These are phyloP conservation scores for Bimastos eiseni DNA, from an alignment of 2,888 invertebrate genomes.

Conservation along the genomic window DNA sequence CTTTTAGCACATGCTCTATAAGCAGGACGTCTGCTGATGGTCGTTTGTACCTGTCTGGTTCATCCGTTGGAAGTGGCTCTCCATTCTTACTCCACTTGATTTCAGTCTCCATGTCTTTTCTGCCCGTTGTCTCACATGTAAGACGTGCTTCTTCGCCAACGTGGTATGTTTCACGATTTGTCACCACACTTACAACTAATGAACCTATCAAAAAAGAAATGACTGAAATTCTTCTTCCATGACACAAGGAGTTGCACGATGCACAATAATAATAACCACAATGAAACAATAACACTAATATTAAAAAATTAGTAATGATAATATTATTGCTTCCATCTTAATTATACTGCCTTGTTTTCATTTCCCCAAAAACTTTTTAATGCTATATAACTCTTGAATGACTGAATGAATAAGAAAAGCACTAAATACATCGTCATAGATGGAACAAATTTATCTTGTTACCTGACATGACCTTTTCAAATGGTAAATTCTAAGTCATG, in stretches of 20 bases:
- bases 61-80: constrained; percentile 41
- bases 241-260: background rate
- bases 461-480: background rate
- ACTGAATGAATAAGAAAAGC: background rate
- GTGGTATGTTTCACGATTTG: constrained; percentile 1
- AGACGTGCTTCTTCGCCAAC: constrained; percentile 52
- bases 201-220: background rate
- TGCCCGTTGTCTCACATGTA: constrained; percentile 53
- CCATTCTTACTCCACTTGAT: constrained; percentile 51
- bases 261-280: no score
- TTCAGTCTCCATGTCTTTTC: constrained; percentile 48
- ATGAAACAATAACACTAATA: no score
- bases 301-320: background rate
- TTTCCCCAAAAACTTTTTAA: background rate
- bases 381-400: background rate
- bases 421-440: background rate
- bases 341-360: no score
- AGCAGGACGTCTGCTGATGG: constrained; percentile 46
- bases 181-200: constrained; percentile 13
- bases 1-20: constrained; percentile 48
- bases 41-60: background rate
- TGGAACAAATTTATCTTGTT: no score
- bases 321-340: background rate
- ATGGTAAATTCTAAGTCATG: no score
- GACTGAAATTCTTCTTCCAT: background rate